Evolutionary conservation across 2,797 vertebrate species (phyloP), one percentile per base, ranked within the genome.

Genomic region (Gallinago nigripennis): DNA sequence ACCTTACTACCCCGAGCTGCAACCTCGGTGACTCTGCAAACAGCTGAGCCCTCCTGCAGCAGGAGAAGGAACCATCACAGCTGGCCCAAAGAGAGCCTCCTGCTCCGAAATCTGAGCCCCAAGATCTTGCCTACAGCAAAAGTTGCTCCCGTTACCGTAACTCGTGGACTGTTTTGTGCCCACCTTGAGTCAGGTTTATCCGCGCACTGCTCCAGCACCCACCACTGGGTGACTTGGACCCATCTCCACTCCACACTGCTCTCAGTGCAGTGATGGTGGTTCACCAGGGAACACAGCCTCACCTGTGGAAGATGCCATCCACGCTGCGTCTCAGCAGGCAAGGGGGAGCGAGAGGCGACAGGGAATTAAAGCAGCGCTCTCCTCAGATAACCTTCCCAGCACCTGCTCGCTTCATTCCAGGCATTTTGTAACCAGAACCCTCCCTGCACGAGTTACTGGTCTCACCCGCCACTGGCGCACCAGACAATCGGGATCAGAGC

Each of bases 401-500:
- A 94, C 83, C 92, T 94, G 94, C 95, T 92, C 1, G 14, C 70
- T 96, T 88, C 85, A 41, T 94, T 94, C 86, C 77, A 33, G 72
- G 79, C 88, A n/a, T 73, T 93, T 86, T 85, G 95, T 96, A 95
- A 96, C 82, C 23, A 88, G 95, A 96, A 15, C 85, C 90, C 94
- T 82, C 81, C 53, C 77, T 16, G 86, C 86, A 82, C 8, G 12
- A 77, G 79, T 48, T 71, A 30, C 10, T 16, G 63, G 58, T 48
- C 48, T 33, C 54, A 71, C 70, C 75, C 12, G 56, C 77, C 4
- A 3, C 94, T 91, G 89, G 73, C 57, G 3, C 91, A 43, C 10
- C 92, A 95, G 82, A 90, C 92, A 95, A 90, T 93, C 61, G 16
- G 94, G 95, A 96, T 86, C 91, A 94, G 85, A 92, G 92, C 93